Conservation (phyloP, 2,797 vertebrate species). For the Gymnoscopelus braueri region DNA sequence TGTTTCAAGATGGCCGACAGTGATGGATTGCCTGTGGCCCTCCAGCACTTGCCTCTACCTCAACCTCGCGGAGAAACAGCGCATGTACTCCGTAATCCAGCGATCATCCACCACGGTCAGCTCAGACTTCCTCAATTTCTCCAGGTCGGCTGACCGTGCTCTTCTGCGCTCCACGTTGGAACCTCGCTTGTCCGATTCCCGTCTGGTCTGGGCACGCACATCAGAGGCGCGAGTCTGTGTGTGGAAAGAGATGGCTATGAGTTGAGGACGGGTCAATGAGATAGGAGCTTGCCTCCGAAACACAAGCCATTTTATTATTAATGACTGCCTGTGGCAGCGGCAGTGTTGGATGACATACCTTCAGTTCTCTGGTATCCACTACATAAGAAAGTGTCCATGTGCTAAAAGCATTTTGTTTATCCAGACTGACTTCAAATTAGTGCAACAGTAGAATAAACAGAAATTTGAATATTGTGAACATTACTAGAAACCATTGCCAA, state of each 20-base stretch:
- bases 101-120: conserved; percentile 82
- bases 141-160: conserved; percentile 85
- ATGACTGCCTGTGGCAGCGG: conserved; percentile 34
- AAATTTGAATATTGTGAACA: too few relatives aligned
- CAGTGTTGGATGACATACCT: conserved; percentile 52
- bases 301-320: conserved; percentile 59
- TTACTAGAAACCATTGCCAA: too few relatives aligned
- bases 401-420: too few relatives aligned
- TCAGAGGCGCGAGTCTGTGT: conserved; percentile 83
- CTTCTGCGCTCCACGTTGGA: conserved; percentile 79
- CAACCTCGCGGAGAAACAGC: conserved; percentile 91
- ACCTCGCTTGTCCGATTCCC: conserved; percentile 80
- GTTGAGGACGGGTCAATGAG: conserved; percentile 2
- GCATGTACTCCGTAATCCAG: conserved; percentile 96
- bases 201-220: conserved; percentile 83
- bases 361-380: conserved; percentile 46
- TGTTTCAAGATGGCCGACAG: conserved; percentile 1
- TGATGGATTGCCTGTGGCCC: neutral
- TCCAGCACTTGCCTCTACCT: conserved; percentile 75
- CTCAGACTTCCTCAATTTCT: conserved; percentile 74
- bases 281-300: conserved; percentile 28
- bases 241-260: conserved; percentile 34
- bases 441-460: too few relatives aligned
- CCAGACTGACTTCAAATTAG: too few relatives aligned
- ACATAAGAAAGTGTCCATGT: neutral